Evolutionary conservation across 1,140 invertebrate genomes (phyloP).

Genomic region (Lasioglossum baleicum): DNA sequence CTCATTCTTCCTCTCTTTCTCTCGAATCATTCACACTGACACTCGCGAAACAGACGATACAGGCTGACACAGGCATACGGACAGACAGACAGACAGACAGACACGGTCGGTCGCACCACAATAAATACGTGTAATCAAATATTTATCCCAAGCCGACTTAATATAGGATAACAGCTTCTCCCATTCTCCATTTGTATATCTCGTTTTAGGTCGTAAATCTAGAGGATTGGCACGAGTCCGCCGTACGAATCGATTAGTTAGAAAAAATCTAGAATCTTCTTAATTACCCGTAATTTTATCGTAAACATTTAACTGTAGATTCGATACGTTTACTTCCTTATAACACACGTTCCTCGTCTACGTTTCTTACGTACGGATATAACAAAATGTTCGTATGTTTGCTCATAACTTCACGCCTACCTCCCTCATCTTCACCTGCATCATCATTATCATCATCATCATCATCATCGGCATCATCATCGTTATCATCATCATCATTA

Average conservation of each 20-base stretch:
- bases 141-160: slow-evolving; percentile 66
- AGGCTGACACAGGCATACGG: background rate
- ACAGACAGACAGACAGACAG: background rate
- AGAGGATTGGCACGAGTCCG: slow-evolving; percentile 70
- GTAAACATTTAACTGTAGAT: slow-evolving; percentile 78
- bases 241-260: slow-evolving; percentile 75
- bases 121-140: slow-evolving; percentile 66
- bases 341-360: slow-evolving; percentile 60
- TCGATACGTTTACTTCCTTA: slow-evolving; percentile 69
- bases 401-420: slow-evolving; percentile 1
- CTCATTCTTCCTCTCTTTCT: background rate
- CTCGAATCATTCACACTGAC: background rate
- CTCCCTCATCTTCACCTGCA: background rate
- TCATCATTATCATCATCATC: background rate
- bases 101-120: slow-evolving; percentile 24
- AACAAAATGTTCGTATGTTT: slow-evolving; percentile 70
- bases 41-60: background rate
- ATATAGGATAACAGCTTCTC: slow-evolving; percentile 62
- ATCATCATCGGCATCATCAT: background rate
- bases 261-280: slow-evolving; percentile 79
- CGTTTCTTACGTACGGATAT: slow-evolving; percentile 67
- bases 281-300: slow-evolving; percentile 81
- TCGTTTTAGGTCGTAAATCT: slow-evolving; percentile 70
- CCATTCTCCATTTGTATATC: slow-evolving; percentile 55
- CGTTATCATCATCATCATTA: background rate